Base-by-base conservation (phyloP, 2,113 vertebrate genomes). In the Halichoeres trimaculatus region DNA sequence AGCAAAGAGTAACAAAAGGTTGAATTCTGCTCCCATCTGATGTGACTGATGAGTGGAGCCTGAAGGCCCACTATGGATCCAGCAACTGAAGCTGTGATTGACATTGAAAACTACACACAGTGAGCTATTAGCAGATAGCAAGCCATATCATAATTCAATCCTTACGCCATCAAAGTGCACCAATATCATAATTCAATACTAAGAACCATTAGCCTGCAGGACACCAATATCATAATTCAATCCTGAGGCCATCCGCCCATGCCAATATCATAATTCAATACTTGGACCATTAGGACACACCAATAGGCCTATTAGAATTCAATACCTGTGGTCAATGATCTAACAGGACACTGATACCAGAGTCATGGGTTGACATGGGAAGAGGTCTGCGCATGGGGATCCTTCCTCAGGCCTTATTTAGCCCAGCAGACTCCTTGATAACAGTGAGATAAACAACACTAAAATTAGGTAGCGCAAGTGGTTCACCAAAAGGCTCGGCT, bases 251-350 rank as follows among this genome's bases (percentile, higher is more conserved):
- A 90, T 90, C 86, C 88, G 76, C 78, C 73, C 71, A 65, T 90
- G 90, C 91, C 90, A 90, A 92, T 92, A 92, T 85, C 90, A 92
- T 92, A 91, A 92, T 83, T 91, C 91, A 92, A 92, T 92, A 90
- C 91, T 81, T 75, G 59, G 78, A 80, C 87, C 87, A 91, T 90
- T 87, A 90, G 77, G 76, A 85, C 79, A 75, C 89, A 82, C 84
- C 83, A 90, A 91, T 90, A 89, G 90, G 74, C 86, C 85, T 90
- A 90, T 92, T 92, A 89, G 87, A 92, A 92, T 92, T 89, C 91
- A 92, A 92, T 92, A 91, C 89, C 84, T 84, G 69, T 85, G 80
- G 88, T 88, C 88, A 92, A 92, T 90, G 89, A 90, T 92, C 90
- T 90, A 87, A 88, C 60, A 59, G 66, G 86, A 89, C 88, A 90